Evolutionary conservation across 2,888 invertebrate species (phyloP), one percentile per base, ranked within the genome.

Genomic region (Tachystola acroxantha): DNA sequence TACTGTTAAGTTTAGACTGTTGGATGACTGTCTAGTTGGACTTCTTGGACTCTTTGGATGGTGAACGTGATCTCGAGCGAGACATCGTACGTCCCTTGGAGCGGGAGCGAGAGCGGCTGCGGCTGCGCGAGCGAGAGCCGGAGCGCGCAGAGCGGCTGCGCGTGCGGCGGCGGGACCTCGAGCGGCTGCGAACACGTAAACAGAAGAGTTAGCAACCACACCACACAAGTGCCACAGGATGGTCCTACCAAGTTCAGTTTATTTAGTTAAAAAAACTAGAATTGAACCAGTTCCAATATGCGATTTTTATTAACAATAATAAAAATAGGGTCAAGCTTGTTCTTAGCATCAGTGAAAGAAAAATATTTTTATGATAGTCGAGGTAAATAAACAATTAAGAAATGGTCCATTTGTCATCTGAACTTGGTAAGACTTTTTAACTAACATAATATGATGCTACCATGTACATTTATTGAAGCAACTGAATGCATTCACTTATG

Each of bases 91-190:
- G 74, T 38, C 77, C 80, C 64, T 82, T 85, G 46, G 86, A 86
- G 49, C 86, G 85, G n/a, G 88, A 85, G 46, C 85, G 81, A n/a
- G 86, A 85, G 42, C 88, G 80, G 49, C 76, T 10, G 29, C 39
- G 86, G 49, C 78, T 76, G 51, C 84, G 74, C 3, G 72, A 72
- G 42, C 86, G 82, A 3, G 88, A 88, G 25, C 88, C 86, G 1
- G 88, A 88, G 43, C 85, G 84, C 43, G 88, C 61, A 46, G 88
- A 78, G 51, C 90, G 89, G 10, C 92, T 92, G 38, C 91, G 88
- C 40, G 91, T 90, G 54, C 91, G 89, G 30, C 86, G 80, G 36
- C 85, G 82, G 13, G 92, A 92, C 55, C 91, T 88, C 48, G 92
- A 92, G 12, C 91, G 90, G 50, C 86, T 86, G 82, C 11, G 10